Evolutionary conservation across 2,888 invertebrate species (phyloP).

Genomic region (Calameuta idolon): DNA sequence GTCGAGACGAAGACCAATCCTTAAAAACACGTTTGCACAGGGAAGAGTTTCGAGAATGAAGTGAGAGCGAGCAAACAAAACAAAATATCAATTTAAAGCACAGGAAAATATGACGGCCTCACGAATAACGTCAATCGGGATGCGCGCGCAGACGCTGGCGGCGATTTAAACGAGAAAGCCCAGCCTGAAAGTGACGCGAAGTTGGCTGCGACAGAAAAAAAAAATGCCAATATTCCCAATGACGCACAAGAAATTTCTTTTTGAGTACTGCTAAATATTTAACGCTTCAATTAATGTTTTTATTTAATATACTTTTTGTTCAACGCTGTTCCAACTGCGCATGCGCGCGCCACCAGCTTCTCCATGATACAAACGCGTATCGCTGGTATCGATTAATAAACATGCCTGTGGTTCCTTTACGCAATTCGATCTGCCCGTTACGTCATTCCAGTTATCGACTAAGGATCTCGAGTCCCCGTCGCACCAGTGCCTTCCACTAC

Average conservation of each 20-base stretch:
- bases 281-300: too few species aligned
- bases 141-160: background rate
- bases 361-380: background rate
- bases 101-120: background rate
- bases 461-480: background rate
- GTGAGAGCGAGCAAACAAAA: background rate
- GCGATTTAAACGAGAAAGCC: background rate
- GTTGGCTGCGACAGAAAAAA: background rate
- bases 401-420: conserved; percentile 1
- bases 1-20: background rate
- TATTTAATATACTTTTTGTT: background rate
- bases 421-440: conserved; percentile 18
- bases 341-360: background rate
- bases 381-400: background rate
- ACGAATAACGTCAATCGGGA: background rate
- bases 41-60: background rate
- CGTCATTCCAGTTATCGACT: conserved; percentile 8
- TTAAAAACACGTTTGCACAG: background rate
- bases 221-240: background rate
- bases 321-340: background rate
- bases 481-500: background rate
- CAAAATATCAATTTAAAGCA: background rate
- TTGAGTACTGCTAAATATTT: background rate
- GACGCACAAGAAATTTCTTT: background rate
- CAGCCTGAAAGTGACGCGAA: background rate